These are phyloP conservation scores for Hormaphis cornu DNA, from an alignment of 1,140 invertebrate species.

Conservation along the genomic window DNA sequence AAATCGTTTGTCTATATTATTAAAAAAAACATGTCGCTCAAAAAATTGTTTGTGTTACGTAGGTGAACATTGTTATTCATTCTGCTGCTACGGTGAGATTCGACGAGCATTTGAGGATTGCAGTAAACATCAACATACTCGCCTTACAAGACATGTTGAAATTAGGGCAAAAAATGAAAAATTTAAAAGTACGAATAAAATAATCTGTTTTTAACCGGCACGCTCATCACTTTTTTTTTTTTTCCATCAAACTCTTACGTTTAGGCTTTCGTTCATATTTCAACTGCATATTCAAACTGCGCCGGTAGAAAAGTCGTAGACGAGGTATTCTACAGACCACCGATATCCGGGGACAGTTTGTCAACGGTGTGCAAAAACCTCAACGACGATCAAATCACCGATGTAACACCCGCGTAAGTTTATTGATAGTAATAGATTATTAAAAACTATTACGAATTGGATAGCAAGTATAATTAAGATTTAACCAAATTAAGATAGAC, in stretches of 20 bases:
- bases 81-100: conserved; percentile 81
- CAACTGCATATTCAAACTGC: conserved; percentile 61
- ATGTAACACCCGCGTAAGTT: conserved; percentile 46
- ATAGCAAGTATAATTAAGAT: too few species aligned
- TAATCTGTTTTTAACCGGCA: not conserved
- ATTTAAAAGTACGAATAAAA: conserved; percentile 9
- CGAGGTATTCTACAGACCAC: conserved; percentile 59
- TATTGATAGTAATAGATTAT: not conserved
- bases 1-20: too few species aligned
- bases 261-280: conserved; percentile 56
- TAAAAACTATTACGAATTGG: too few species aligned
- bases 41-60: not conserved
- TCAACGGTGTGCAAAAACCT: conserved; percentile 45
- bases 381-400: conserved; percentile 44
- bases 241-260: too few species aligned
- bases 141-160: conserved; percentile 51
- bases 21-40: not conserved
- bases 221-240: not conserved
- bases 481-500: too few species aligned
- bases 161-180: not conserved
- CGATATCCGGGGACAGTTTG: conserved; percentile 46
- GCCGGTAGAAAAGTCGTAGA: conserved; percentile 48
- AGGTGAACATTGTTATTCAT: conserved; percentile 60
- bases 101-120: conserved; percentile 63
- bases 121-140: conserved; percentile 52